These are phyloP conservation scores for Yponomeuta malinellus DNA, from an alignment of 2,888 invertebrate species.

Conservation along the genomic window DNA sequence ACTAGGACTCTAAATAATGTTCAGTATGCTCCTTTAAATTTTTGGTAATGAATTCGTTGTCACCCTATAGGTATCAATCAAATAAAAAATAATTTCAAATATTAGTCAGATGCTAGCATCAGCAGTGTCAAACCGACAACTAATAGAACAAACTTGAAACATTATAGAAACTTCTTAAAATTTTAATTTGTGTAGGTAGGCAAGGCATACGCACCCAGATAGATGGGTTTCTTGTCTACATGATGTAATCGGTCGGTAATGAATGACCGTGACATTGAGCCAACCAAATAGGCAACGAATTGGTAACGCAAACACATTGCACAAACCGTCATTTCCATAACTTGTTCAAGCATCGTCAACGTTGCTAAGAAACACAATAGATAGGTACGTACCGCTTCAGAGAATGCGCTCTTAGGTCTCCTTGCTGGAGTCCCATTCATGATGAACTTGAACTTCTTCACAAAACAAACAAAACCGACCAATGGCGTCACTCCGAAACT, in stretches of 20 bases:
- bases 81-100: neutral
- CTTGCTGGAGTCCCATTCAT: slow-evolving; percentile 71
- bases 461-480: slow-evolving; percentile 49
- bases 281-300: neutral
- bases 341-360: neutral
- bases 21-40: too few relatives aligned
- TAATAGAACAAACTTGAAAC: neutral
- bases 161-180: neutral
- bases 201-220: neutral
- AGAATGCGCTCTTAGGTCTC: slow-evolving; percentile 67
- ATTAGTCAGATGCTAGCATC: neutral
- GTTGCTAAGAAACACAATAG: slow-evolving; percentile 5
- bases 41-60: too few relatives aligned
- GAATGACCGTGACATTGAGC: slow-evolving; percentile 2
- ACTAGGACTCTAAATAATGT: too few relatives aligned
- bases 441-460: slow-evolving; percentile 39
- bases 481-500: slow-evolving; percentile 53
- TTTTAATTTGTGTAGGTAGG: neutral
- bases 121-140: neutral
- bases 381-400: slow-evolving; percentile 56
- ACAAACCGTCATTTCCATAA: slow-evolving; percentile 3
- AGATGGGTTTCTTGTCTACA: neutral
- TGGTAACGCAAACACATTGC: neutral
- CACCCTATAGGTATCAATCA: too few relatives aligned
- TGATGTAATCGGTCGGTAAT: slow-evolving; percentile 3